These are phyloP conservation scores for Rhipidura dahli DNA, from an alignment of 2,113 vertebrate genomes.

Conservation along the genomic window DNA sequence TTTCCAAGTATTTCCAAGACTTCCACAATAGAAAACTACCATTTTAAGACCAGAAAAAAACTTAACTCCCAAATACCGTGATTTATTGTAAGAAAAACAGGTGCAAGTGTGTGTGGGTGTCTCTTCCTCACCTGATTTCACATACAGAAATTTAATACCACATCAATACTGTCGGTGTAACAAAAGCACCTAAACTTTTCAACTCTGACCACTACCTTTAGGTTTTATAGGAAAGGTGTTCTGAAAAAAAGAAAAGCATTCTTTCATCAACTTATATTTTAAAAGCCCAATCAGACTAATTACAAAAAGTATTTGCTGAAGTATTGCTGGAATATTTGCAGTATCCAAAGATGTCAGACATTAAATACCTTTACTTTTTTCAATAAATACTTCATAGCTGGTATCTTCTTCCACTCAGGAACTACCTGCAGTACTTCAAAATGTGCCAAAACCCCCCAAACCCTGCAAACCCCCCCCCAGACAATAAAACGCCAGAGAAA, in stretches of 20 bases:
- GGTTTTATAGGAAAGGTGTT: not conserved
- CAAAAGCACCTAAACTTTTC: not conserved
- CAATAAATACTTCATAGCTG: not conserved
- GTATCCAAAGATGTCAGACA: not conserved
- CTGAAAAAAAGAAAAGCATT: not conserved
- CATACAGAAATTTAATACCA: not conserved
- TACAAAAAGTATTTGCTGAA: not conserved
- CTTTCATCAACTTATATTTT: not conserved
- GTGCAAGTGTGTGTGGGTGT: not conserved
- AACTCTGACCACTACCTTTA: not conserved
- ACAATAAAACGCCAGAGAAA: not conserved
- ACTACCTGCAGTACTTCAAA: not conserved
- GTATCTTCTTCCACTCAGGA: not conserved
- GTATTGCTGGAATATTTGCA: not conserved
- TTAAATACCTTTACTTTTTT: not conserved
- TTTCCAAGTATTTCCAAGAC: not conserved
- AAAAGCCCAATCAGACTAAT: not conserved
- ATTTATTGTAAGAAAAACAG: not conserved
- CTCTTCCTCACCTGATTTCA: not conserved
- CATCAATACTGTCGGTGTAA: not conserved
- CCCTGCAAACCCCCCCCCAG: not conserved
- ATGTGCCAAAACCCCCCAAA: accelerated
- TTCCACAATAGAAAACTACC: not conserved
- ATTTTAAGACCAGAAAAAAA: not conserved
- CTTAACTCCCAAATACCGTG: not conserved